A percentile compares a stretch with the other conserved stretches of the same genome.
Evolutionary conservation across 1,140 invertebrate species (phyloP).

Genomic region (Cydia splendana): DNA sequence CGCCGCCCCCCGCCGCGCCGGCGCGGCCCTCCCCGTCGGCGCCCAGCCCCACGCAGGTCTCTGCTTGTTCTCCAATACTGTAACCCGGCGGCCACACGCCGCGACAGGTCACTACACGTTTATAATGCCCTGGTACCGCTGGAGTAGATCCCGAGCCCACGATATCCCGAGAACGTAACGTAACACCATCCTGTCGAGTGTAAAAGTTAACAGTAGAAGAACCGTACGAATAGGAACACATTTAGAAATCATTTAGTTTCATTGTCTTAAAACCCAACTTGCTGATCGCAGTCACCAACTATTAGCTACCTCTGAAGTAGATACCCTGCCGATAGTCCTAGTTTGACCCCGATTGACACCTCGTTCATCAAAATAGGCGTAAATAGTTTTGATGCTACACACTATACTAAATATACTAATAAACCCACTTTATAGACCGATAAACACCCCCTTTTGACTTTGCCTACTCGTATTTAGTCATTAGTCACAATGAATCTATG

Average conservation of each 20-base stretch:
- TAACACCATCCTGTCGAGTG: too few relatives aligned
- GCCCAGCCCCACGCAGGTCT: constrained; percentile 40
- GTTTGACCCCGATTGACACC: not conserved
- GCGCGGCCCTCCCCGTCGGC: constrained; percentile 42
- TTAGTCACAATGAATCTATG: too few relatives aligned
- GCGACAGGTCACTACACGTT: constrained; percentile 12
- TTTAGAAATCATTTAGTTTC: too few relatives aligned
- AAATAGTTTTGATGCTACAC: not conserved
- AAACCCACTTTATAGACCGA: not conserved
- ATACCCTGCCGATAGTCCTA: not conserved
- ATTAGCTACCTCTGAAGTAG: not conserved
- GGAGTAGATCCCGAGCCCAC: too few relatives aligned
- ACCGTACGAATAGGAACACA: too few relatives aligned
- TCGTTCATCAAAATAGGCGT: not conserved
- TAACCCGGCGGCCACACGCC: not conserved
- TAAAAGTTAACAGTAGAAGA: too few relatives aligned
- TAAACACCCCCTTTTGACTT: not conserved
- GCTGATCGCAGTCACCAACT: too few relatives aligned
- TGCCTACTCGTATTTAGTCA: not conserved
- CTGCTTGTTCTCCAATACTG: constrained; percentile 6
- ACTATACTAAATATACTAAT: not conserved
- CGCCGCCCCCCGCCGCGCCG: constrained; percentile 41
- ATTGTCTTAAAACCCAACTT: too few relatives aligned
- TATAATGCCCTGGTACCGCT: constrained; percentile 15
- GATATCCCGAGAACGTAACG: too few relatives aligned